Conservation (phyloP, 2,113 vertebrate species). For the Brachionichthys hirsutus region DNA sequence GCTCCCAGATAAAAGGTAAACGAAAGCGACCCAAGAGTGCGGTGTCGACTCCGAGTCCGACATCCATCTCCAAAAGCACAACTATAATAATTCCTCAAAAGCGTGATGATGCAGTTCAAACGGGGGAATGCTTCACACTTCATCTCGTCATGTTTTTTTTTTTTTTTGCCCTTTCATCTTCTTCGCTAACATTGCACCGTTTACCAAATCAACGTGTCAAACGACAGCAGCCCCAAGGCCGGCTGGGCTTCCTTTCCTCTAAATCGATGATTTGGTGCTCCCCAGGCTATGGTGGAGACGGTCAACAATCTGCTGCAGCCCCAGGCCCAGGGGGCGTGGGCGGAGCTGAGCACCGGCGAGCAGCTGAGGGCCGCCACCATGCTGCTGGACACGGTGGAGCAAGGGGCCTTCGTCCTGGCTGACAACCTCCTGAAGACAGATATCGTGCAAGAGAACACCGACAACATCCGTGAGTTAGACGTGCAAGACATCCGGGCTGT, state of each 20-base stretch:
- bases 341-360: constrained; percentile 85
- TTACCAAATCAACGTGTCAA: constrained; percentile 42
- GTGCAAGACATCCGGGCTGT: too few relatives aligned
- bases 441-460: constrained; percentile 93
- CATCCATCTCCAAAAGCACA: constrained; percentile 17
- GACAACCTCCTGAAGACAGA: constrained; percentile 99
- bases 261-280: constrained; percentile 40
- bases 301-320: constrained; percentile 97
- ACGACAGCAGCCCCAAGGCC: constrained; percentile 17
- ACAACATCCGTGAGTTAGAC: constrained; percentile 94
- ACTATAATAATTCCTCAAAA: constrained; percentile 13
- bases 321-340: constrained; percentile 88
- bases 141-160: constrained; percentile 14
- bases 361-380: constrained; percentile 93
- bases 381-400: constrained; percentile 94
- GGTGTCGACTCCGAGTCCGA: constrained; percentile 14
- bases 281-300: constrained; percentile 97
- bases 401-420: constrained; percentile 95
- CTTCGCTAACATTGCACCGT: constrained; percentile 32
- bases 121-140: constrained; percentile 2
- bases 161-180: constrained; percentile 27
- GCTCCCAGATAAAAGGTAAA: constrained; percentile 16
- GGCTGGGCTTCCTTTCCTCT: constrained; percentile 24
- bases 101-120: constrained; percentile 12
- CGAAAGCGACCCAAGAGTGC: constrained; percentile 23